Base-by-base conservation (phyloP, 2,888 invertebrate species). In the Mimumesa dahlbomi region DNA sequence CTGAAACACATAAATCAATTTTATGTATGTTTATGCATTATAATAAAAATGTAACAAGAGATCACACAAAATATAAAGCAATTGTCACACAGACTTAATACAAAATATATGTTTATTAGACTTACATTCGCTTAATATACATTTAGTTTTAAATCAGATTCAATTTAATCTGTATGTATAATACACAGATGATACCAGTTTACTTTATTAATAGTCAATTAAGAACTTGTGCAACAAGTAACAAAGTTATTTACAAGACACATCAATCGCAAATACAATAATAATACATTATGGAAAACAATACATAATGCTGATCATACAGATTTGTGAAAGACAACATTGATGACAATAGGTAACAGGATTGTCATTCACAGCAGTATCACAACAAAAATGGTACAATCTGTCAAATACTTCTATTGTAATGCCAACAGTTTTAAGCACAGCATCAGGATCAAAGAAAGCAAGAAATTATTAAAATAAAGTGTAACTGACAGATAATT, bases 1-100 rank as follows among this genome's bases (percentile, higher is more conserved):
- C 83, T 84, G 75, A 14, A 79, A 77, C 57, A 72, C 21, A 74
- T 43, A 56, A 38, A 62, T 18, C 50, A 14, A 9, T 52, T 14
- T 43, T 16, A 1, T 52, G 52, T 14, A 53, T 0, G 21, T n/a
- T 36, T 1, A 34, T 36, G 36, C n/a, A 4, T 9, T 11, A 36
- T 36, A n/a, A 36, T 5, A 11, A 36, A 36, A 11, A 36, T n/a
- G 5, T 36, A n/a, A 36, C 13, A 36, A 11, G n/a, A n/a, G n/a
- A n/a, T n/a, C n/a, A n/a, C n/a, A n/a, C n/a, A n/a, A n/a, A n/a
- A n/a, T n/a, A n/a, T n/a, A n/a, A n/a, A n/a, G n/a, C n/a, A 29
- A 29, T n/a, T n/a, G n/a, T n/a, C n/a, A n/a, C n/a, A n/a, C 29
- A 29, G 4, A 29, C 7, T 6, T 29, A 29, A 29, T 29, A 4